Base-by-base conservation (phyloP, 2,888 invertebrate genomes). In the Scaptomyza parva region DNA sequence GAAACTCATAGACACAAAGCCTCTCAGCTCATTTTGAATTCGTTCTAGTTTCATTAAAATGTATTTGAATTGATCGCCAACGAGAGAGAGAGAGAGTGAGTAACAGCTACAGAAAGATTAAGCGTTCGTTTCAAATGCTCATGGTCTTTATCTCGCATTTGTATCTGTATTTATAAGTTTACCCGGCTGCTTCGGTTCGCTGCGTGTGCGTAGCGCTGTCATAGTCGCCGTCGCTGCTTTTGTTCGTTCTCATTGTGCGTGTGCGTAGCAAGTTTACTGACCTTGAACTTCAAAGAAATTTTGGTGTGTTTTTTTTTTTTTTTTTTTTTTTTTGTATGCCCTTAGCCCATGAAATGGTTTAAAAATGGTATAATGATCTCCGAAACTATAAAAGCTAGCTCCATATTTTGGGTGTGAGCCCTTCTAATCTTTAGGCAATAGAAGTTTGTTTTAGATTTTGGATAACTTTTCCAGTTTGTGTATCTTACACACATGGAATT, bases 241-340 rank as follows among this genome's bases (percentile, higher is more conserved):
- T 26, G 28, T 11, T 18, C 20, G 60, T 66, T 71, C 37, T 64
- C 73, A 75, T 81, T 78, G 79, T 83, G 84, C 78, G 84, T 87
- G 87, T 78, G 85, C 78, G 79, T 77, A 80, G 87, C 84, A 89
- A 90, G 89, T 90, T 91, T 90, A 91, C 90, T 91, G 90, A 91
- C 90, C 90, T 91, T 91, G 90, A 91, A 91, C 90, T 91, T 91
- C 90, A 86, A 86, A 86, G 86, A 81, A 67, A 69, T 84, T 77
- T 68, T n/a, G n/a, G 33, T n/a, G 4, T 4, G 4, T 33, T 65
- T 64, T 47, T 58, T 68, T 11, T 14, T 43, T 3, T 2, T 43
- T 4, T 14, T 6, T 44, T 28, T 45, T 18, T 26, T n/a, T n/a
- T n/a, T n/a, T n/a, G n/a, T n/a, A n/a, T n/a, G n/a, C n/a, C n/a